Percentiles rank a stretch among this genome's conserved stretches.
Conservation (phyloP, 2,888 invertebrate genomes). For the Petrophora chlorosata region DNA sequence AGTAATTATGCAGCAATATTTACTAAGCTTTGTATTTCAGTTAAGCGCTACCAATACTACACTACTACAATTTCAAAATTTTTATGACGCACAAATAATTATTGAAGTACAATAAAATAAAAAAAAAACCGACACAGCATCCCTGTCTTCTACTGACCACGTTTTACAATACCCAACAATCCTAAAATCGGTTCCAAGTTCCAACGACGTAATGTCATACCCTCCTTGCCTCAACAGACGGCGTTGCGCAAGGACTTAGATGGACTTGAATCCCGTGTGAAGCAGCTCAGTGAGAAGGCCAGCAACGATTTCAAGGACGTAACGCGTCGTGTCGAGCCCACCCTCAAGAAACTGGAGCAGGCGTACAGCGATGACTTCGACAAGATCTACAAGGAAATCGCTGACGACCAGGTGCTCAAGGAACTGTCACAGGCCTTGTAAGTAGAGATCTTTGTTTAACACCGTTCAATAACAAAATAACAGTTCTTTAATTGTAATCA, state of each 20-base stretch:
- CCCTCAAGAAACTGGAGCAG: slow-evolving; percentile 83
- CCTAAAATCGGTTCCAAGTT: background rate
- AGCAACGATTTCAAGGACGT: slow-evolving; percentile 71
- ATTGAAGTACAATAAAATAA: too few species aligned
- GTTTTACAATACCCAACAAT: too few species aligned
- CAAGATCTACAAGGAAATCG: slow-evolving; percentile 87
- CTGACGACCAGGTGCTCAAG: slow-evolving; percentile 87
- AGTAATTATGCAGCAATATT: too few species aligned
- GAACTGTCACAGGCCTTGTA: slow-evolving; percentile 85
- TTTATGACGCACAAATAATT: too few species aligned
- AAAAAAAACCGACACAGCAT: too few species aligned
- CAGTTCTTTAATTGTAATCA: too few species aligned
- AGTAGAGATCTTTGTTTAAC: too few species aligned
- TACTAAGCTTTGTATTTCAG: too few species aligned
- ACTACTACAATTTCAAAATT: too few species aligned
- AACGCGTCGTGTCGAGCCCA: slow-evolving; percentile 77
- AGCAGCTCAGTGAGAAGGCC: slow-evolving; percentile 64
- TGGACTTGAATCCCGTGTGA: slow-evolving; percentile 62
- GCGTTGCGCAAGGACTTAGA: slow-evolving; percentile 73
- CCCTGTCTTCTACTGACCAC: too few species aligned
- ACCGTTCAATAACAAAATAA: too few species aligned
- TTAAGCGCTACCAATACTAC: too few species aligned
- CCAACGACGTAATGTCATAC: background rate
- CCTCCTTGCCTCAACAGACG: slow-evolving; percentile 46
- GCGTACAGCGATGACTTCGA: slow-evolving; percentile 86